phyloP scores from a whole-genome alignment of 2,797 vertebrate genomes.

The Platyrinchus mystaceus region DNA sequence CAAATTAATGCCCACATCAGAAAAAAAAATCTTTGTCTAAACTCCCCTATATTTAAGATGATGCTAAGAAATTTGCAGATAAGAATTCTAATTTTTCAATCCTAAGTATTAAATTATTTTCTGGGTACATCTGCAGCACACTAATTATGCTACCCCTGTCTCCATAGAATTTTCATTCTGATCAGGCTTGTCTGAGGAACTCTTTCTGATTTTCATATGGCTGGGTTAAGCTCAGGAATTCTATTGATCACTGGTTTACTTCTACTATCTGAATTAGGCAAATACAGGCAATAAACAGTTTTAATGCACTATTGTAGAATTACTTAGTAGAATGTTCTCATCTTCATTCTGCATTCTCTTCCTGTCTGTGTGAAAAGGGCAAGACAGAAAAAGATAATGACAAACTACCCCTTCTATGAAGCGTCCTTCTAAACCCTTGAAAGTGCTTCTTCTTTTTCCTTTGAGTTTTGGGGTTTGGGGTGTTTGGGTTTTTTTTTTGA shows the following conservation, averaged over 20 bases:
- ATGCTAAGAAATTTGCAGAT: not conserved
- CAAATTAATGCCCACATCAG: not conserved
- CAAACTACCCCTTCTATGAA: not conserved
- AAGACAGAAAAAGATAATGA: not conserved
- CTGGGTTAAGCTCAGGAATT: not conserved
- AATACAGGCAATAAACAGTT: not conserved
- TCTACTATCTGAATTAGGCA: not conserved
- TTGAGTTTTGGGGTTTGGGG: not conserved
- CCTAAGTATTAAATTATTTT: not conserved
- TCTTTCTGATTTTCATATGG: not conserved
- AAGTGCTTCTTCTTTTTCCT: not conserved
- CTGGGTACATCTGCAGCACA: not conserved
- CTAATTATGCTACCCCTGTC: not conserved
- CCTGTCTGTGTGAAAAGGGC: not conserved
- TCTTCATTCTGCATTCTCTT: not conserved
- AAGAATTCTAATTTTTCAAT: not conserved
- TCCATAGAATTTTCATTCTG: not conserved
- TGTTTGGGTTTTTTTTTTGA: not conserved
- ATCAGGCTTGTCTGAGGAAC: not conserved
- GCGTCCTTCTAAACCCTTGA: not conserved
- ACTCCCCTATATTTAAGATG: not conserved
- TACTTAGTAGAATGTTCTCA: not conserved
- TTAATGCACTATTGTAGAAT: not conserved
- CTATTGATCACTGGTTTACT: not conserved
- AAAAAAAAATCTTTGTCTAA: not conserved